phyloP scores from a whole-genome alignment of 1,140 invertebrate species.

The Archivesica marissinica region DNA sequence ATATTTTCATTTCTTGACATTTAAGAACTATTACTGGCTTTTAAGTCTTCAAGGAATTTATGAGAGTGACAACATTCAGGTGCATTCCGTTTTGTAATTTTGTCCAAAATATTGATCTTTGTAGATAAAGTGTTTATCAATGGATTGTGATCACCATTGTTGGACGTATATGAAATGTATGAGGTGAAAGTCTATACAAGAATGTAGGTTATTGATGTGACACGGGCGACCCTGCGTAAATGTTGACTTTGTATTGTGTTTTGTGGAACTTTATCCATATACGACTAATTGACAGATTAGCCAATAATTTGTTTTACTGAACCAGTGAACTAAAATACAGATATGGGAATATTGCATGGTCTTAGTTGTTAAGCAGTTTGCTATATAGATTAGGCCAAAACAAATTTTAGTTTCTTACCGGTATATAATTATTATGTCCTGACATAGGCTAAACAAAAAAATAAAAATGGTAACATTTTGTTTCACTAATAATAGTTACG shows the following conservation, averaged over 20 bases:
- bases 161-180: neutral
- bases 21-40: neutral
- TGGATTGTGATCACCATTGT: neutral
- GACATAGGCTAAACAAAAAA: too few species aligned
- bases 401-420: too few species aligned
- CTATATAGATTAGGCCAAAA: neutral
- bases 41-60: neutral
- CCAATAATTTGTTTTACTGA: neutral
- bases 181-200: constrained; percentile 23
- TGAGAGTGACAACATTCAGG: neutral
- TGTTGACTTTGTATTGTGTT: constrained; percentile 33
- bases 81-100: neutral
- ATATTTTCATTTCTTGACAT: too few species aligned
- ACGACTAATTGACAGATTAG: constrained; percentile 19
- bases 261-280: constrained; percentile 6
- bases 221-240: constrained; percentile 13
- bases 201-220: neutral
- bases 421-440: too few species aligned
- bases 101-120: constrained; percentile 18
- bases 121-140: constrained; percentile 1
- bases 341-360: constrained; percentile 14
- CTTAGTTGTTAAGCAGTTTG: neutral
- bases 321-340: constrained; percentile 14
- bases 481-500: too few species aligned
- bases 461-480: too few species aligned